Evolutionary conservation across 2,888 invertebrate genomes (phyloP), one percentile per base, ranked within the genome.

Genomic region (Torymus auratus): DNA sequence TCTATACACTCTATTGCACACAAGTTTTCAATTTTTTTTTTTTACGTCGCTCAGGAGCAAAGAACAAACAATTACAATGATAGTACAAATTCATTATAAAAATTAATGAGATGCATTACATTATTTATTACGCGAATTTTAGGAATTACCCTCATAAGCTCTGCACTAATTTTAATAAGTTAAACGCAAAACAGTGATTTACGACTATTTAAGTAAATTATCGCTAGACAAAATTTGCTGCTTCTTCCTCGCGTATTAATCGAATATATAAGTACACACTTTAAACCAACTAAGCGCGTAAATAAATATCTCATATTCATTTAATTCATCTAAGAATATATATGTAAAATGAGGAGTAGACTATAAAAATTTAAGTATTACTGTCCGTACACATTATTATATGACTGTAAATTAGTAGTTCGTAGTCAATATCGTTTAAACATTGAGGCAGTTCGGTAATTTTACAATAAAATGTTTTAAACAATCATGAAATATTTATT

Each of bases 1-100:
- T 78, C 52, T 13, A 41, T 55, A 71, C 65, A 50, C 53, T 50
- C 10, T 78, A 78, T 78, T 78, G 78, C 78, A 73, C 72, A 15
- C 41, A 60, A 53, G 61, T 67, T 53, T n/a, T 50, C n/a, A 73
- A 41, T 41, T 41, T 7, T 67, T 1, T n/a, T 70, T 68, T 69
- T 65, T 65, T 23, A 12, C 7, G 50, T 41, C 75, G 55, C 64
- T 60, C 28, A 0, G 28, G 14, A 52, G 7, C 2, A 14, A 56
- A 55, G 3, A 64, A 55, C 10, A 52, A 20, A 73, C 0, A 2
- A 41, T 23, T 62, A n/a, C 52, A n/a, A 13, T 17, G 70, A 28
- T 0, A 28, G 55, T 2, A 7, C 50, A 61, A 55, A 15, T 14
- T 12, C 2, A 53, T 11, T 23, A 14, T 41, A 64, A n/a, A 50